Base-by-base conservation (phyloP, 2,888 invertebrate species). In the Abrostola tripartita region DNA sequence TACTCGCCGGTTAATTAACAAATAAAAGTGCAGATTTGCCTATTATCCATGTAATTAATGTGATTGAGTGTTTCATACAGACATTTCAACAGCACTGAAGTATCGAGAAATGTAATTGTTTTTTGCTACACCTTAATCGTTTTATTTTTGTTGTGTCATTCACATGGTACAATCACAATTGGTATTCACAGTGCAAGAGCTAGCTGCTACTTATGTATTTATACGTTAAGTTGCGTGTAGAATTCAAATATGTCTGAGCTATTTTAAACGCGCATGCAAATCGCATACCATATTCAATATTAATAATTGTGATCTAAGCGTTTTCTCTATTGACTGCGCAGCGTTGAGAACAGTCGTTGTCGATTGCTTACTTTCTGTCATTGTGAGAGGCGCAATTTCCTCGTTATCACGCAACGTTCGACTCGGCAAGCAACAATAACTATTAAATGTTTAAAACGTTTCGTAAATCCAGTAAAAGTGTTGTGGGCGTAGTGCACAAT, bases 391-490 rank as follows among this genome's bases (percentile, higher is more conserved):
- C 68, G 83, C 79, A 83, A 88, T 90, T 91, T 91, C 85, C 87
- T 89, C 64, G 85, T 87, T 85, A 90, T 87, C 89, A 87, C 86
- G 91, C 91, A 92, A 92, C 81, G 83, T 81, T 85, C 78, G 76
- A 77, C 77, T 82, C 74, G 74, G 78, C 82, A 85, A 62, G 84
- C 85, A 87, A 88, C 86, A 84, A 85, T 87, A 82, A 82, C 79
- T 85, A 80, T 85, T 85, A 82, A 88, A 85, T 84, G 83, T 84
- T 88, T 88, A 83, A 85, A 90, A 82, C 76, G 88, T 93, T 93
- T 93, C 91, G 92, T 86, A 93, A 94, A 93, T 83, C 84, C 84
- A 90, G 93, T 93, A 93, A 94, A 92, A 92, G 93, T 92, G 84
- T 83, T 84, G 89, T 89, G 85, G 91, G 92, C 86, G 91, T 88